phyloP scores from a whole-genome alignment of 2,888 invertebrate genomes.

The Scrobipalpa atriplicella region DNA sequence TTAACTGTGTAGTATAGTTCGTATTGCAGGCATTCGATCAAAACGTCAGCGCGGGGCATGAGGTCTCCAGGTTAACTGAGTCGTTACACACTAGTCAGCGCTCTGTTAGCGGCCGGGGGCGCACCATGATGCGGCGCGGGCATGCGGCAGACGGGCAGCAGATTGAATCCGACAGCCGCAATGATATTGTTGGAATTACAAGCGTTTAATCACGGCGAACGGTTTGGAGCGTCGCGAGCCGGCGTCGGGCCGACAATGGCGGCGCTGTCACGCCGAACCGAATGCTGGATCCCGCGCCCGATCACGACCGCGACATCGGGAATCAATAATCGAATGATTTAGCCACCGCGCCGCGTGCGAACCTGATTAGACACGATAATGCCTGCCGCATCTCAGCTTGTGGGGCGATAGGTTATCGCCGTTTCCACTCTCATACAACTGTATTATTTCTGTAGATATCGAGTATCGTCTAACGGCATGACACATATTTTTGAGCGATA shows the following conservation, averaged over 20 bases:
- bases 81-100: slow-evolving; percentile 48
- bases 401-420: slow-evolving; percentile 75
- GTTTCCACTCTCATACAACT: slow-evolving; percentile 65
- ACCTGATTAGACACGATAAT: slow-evolving; percentile 81
- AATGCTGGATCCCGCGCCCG: slow-evolving; percentile 70
- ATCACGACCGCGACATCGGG: slow-evolving; percentile 82
- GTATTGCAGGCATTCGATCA: slow-evolving; percentile 29
- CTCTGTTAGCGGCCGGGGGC: slow-evolving; percentile 34
- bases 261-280: slow-evolving; percentile 74
- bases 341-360: slow-evolving; percentile 82
- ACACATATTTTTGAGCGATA: slow-evolving; percentile 74
- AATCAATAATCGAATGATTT: slow-evolving; percentile 83
- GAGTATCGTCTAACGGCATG: slow-evolving; percentile 66
- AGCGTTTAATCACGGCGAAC: slow-evolving; percentile 78
- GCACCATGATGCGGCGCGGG: slow-evolving; percentile 56
- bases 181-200: slow-evolving; percentile 80
- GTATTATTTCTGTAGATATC: slow-evolving; percentile 60
- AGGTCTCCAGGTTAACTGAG: slow-evolving; percentile 50
- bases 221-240: slow-evolving; percentile 48
- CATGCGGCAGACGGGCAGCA: slow-evolving; percentile 52
- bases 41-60: slow-evolving; percentile 41
- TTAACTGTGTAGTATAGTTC: slow-evolving; percentile 25
- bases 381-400: slow-evolving; percentile 61
- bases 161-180: slow-evolving; percentile 73
- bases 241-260: slow-evolving; percentile 72